phyloP scores from a whole-genome alignment of 1,140 invertebrate species.

The Leptoteleia sp. region DNA sequence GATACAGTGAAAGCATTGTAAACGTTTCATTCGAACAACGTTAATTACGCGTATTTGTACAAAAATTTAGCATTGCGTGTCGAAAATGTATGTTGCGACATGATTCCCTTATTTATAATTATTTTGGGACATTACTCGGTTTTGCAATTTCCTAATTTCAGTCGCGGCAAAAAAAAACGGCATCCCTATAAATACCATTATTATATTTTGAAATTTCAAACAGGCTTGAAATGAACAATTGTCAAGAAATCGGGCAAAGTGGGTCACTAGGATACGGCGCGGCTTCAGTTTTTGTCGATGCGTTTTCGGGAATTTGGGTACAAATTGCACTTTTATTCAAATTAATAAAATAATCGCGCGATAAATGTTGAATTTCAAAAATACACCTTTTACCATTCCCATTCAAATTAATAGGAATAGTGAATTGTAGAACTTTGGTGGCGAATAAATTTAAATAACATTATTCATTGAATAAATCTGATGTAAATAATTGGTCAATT shows the following conservation, averaged over 20 bases:
- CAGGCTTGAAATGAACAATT: conserved; percentile 13
- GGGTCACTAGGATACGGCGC: conserved; percentile 20
- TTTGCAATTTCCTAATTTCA: conserved; percentile 26
- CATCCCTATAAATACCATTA: neutral
- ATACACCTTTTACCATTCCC: no score
- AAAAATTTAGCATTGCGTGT: conserved; percentile 14
- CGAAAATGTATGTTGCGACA: neutral
- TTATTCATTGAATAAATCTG: no score
- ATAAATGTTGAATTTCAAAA: neutral
- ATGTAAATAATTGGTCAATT: no score
- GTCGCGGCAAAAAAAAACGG: neutral
- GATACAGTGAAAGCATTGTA: conserved; percentile 23
- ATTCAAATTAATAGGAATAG: neutral
- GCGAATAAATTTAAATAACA: no score
- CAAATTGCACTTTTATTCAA: conserved; percentile 26
- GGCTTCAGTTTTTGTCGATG: neutral
- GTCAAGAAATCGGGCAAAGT: conserved; percentile 1
- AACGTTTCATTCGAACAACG: neutral
- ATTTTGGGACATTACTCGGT: no score
- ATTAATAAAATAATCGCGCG: neutral
- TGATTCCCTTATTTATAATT: conserved; percentile 2
- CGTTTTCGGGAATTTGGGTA: conserved; percentile 15
- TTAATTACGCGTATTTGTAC: conserved; percentile 11
- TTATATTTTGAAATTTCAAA: conserved; percentile 13
- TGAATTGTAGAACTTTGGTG: no score